phyloP scores from a whole-genome alignment of 2,888 invertebrate genomes.

The Caenorhabditis sp. region DNA sequence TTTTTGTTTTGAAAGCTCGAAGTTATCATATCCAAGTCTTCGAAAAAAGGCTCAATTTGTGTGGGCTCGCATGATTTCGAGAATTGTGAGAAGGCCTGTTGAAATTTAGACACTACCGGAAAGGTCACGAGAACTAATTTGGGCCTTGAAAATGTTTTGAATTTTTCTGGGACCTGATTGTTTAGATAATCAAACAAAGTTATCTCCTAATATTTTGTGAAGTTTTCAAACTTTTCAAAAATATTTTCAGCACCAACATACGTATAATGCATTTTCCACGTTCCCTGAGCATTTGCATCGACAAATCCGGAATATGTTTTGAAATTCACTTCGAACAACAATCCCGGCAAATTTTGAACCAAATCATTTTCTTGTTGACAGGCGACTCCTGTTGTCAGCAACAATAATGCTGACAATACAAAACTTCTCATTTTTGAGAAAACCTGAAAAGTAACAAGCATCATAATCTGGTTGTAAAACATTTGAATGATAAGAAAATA shows the following conservation, averaged over 20 bases:
- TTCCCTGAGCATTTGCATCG: slow-evolving; percentile 69
- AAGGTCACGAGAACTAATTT: no score
- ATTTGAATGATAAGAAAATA: not conserved
- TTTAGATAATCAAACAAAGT: no score
- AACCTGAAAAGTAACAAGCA: no score
- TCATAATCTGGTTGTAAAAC: not conserved
- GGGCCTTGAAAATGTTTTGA: no score
- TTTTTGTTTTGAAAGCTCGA: no score
- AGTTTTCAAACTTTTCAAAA: not conserved
- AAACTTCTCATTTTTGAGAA: not conserved
- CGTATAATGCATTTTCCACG: slow-evolving; percentile 72
- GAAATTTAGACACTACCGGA: no score
- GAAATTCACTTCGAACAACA: slow-evolving; percentile 70
- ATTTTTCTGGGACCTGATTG: no score
- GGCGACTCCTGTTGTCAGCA: slow-evolving; percentile 11
- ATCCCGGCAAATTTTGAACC: slow-evolving; percentile 71
- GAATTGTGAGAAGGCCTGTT: no score
- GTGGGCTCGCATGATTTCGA: no score
- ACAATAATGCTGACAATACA: not conserved
- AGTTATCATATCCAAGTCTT: no score
- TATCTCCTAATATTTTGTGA: no score
- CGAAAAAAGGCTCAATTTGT: no score
- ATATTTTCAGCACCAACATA: slow-evolving; percentile 48
- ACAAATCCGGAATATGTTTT: slow-evolving; percentile 73
- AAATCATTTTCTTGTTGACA: slow-evolving; percentile 42